Evolutionary conservation across 2,113 vertebrate species (phyloP).

Genomic region (Hippocampus guttulatus): DNA sequence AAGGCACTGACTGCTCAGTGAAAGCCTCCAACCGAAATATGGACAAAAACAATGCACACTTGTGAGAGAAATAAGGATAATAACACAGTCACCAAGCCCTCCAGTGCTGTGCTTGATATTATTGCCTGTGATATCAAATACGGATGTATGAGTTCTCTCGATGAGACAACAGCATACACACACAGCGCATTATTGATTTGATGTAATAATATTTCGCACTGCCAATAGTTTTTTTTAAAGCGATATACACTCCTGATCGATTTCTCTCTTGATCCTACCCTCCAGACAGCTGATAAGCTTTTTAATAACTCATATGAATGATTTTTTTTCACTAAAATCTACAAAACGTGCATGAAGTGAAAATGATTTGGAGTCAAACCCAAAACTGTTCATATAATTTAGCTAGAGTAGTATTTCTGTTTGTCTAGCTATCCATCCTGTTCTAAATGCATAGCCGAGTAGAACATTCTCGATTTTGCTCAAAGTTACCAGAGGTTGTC

Average conservation of each 20-base stretch:
- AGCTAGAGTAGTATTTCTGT: too few relatives aligned
- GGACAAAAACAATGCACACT: constrained; percentile 10
- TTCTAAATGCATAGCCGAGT: not conserved
- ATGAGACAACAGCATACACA: not conserved
- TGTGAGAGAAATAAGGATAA: constrained; percentile 28
- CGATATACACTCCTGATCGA: not conserved
- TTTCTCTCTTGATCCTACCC: not conserved
- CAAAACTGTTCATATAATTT: too few relatives aligned
- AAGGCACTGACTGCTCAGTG: not conserved
- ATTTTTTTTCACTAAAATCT: not conserved
- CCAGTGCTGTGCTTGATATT: constrained; percentile 17
- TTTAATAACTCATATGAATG: not conserved
- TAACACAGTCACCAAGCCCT: constrained; percentile 32
- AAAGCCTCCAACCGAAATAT: not conserved
- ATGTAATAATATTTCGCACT: not conserved
- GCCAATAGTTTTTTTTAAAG: not conserved
- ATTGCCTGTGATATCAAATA: constrained; percentile 24
- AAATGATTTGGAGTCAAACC: too few relatives aligned
- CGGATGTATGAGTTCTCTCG: constrained; percentile 9
- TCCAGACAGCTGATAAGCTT: not conserved
- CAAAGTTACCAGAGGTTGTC: not conserved
- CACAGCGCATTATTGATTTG: not conserved
- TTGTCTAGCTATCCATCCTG: too few relatives aligned
- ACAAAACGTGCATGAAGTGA: not conserved
- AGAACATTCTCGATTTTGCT: not conserved